Base-by-base conservation (phyloP, 1,140 invertebrate genomes). In the Triops cancriformis region DNA sequence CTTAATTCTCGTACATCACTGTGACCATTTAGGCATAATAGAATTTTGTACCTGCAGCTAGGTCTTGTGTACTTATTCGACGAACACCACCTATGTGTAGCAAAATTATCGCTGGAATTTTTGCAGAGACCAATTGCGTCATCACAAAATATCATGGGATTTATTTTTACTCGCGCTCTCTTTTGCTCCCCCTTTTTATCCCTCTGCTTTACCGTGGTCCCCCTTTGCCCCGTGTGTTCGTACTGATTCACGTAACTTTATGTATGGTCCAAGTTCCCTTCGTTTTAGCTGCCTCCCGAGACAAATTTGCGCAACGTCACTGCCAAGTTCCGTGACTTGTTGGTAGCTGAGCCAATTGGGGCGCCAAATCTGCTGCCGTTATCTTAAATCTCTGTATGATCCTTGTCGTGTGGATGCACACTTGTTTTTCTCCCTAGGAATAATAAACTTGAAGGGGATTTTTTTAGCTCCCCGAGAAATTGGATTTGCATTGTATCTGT, bases 231-330 rank as follows among this genome's bases (percentile, higher is more conserved):
- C 11, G 18, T 0, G 23, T 64, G 18, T 23, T 37, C 31, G 31
- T 37, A 37, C 31, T 37, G 31, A 64, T 64, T 64, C 23, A 64
- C 51, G 14, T 23, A 23, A n/a, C 51, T 14, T 23, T 37, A 37
- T 64, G 51, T 64, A 64, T 64, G 51, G 51, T 64, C 51, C 51
- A 64, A 14, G 51, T 64, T 64, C 51, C 51, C 14, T 64, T 64
- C 51, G n/a, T 64, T 64, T n/a, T n/a, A 64, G 51, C 23, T 64
- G 51, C 51, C 51, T 64, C 51, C 5, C 23, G 51, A 64, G 51
- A 64, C 51, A 64, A 64, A 64, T 64, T 64, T 64, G 51, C 51
- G 51, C 51, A 64, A 64, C 51, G 51, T 64, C 51, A 64, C 51
- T 64, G 51, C 51, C 51, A 9, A 64, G 51, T 23, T 64, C 51